Base-by-base conservation (phyloP, 2,888 invertebrate species). In the Agrypnus murinus region DNA sequence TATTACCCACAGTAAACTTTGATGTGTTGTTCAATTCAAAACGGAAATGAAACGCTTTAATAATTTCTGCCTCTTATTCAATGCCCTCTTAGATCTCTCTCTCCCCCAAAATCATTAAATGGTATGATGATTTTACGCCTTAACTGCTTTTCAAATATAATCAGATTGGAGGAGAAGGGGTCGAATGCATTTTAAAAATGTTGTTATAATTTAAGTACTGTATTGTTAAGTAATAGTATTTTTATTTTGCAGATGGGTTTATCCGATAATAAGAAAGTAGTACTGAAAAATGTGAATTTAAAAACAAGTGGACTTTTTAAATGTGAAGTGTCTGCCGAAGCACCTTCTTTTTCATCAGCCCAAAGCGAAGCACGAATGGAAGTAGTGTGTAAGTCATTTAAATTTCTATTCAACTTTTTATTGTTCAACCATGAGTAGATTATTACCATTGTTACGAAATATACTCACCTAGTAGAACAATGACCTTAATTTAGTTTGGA, bases 271-370 rank as follows among this genome's bases (percentile, higher is more conserved):
- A 88, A 89, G 78, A 89, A 88, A 82, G 92, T 93, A 70, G 86
- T 89, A 40, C 84, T 93, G 60, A 89, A 91, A 73, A 89, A 89
- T 76, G 89, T 93, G 79, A 91, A 90, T 76, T 87, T 93, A 73
- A 92, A 91, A 82, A 91, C 92, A 10, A 91, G 91, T 71, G 93
- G 93, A 3, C 81, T 92, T 62, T 93, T 92, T 85, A 88, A 91
- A 75, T 93, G 93, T 81, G 93, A 93, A 84, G 92, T 93, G 67
- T 93, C 93, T 19, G 93, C 93, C 0, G 93, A 93, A 84, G 92
- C 92, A 57, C 93, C 93, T 6, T 92, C 92, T 75, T 93, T 93
- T 81, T 90, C 91, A 2, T 93, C 93, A 7, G 92, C 91, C 0
- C 91, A 92, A 74, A 92, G 90, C 57, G 93, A 93, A 84, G 92